phyloP scores from a whole-genome alignment of 1,140 invertebrate genomes.

The Aphaenogaster rudis region DNA sequence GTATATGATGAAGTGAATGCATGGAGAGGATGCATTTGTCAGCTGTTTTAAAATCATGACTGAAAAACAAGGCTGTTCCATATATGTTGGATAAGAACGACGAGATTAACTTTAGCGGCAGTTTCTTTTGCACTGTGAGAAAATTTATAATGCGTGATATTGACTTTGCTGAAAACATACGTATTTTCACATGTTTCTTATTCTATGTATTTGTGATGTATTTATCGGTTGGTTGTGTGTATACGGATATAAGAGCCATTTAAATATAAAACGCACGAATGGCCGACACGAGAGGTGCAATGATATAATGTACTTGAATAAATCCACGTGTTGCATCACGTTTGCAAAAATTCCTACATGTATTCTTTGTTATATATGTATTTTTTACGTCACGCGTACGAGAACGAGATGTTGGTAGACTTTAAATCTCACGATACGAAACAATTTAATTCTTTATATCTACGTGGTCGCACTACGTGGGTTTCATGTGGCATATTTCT shows the following conservation, averaged over 20 bases:
- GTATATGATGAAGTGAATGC: constrained; percentile 17
- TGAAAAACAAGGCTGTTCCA: constrained; percentile 43
- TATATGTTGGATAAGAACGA: neutral
- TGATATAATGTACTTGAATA: neutral
- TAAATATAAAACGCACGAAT: constrained; percentile 33
- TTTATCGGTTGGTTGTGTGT: constrained; percentile 67
- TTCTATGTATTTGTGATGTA: constrained; percentile 71
- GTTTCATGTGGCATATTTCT: constrained; percentile 8
- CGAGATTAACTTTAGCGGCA: neutral
- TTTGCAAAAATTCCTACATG: neutral
- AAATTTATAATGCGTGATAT: constrained; percentile 42
- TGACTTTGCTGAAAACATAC: constrained; percentile 35
- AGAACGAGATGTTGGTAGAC: neutral
- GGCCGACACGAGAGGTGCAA: constrained; percentile 3
- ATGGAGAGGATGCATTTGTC: constrained; percentile 17
- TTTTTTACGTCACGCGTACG: neutral
- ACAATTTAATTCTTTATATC: constrained; percentile 10
- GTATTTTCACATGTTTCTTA: constrained; percentile 72
- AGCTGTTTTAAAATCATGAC: constrained; percentile 11
- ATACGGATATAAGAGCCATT: constrained; percentile 47
- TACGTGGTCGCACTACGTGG: neutral
- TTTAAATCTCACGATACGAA: neutral
- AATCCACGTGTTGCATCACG: neutral
- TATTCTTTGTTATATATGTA: neutral
- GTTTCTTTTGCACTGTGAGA: neutral